phyloP scores from a whole-genome alignment of 2,888 invertebrate genomes.

The Cryptus viduatorius region DNA sequence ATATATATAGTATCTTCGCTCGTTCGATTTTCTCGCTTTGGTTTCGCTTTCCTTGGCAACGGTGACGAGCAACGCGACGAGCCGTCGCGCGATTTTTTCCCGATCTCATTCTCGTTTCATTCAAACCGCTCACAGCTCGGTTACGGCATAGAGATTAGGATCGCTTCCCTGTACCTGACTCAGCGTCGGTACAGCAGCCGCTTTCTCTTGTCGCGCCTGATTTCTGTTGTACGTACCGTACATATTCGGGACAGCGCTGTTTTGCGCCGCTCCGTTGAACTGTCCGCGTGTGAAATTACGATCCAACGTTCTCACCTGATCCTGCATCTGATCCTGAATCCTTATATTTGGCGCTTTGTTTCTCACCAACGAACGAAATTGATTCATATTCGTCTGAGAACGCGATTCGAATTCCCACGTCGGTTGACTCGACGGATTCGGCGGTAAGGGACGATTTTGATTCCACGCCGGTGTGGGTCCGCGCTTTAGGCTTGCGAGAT shows the following conservation, averaged over 20 bases:
- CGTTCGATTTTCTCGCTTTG: slow-evolving; percentile 57
- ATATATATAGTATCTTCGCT: slow-evolving; percentile 18
- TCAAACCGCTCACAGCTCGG: slow-evolving; percentile 87
- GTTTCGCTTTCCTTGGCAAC: slow-evolving; percentile 46
- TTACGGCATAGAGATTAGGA: slow-evolving; percentile 90
- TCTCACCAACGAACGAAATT: slow-evolving; percentile 86
- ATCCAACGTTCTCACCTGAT: slow-evolving; percentile 82
- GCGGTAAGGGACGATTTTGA: slow-evolving; percentile 81
- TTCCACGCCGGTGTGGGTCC: slow-evolving; percentile 83
- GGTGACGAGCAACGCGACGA: neutral
- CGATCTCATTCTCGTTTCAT: neutral
- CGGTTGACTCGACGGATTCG: slow-evolving; percentile 75
- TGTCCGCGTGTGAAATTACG: slow-evolving; percentile 83
- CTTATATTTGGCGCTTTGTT: slow-evolving; percentile 82
- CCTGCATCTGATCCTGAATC: slow-evolving; percentile 82
- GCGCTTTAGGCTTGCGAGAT: slow-evolving; percentile 82
- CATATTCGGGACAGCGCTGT: slow-evolving; percentile 83
- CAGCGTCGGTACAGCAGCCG: slow-evolving; percentile 79
- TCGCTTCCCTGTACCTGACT: slow-evolving; percentile 84
- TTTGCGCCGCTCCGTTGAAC: slow-evolving; percentile 77
- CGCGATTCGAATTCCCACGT: slow-evolving; percentile 82
- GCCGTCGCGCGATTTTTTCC: too few species aligned
- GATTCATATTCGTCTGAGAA: slow-evolving; percentile 85
- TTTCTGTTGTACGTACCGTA: slow-evolving; percentile 83
- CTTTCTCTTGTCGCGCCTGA: slow-evolving; percentile 81